These are phyloP conservation scores for Cyphomyrus plagiostoma DNA, from an alignment of 2,113 vertebrate species.

Conservation along the genomic window DNA sequence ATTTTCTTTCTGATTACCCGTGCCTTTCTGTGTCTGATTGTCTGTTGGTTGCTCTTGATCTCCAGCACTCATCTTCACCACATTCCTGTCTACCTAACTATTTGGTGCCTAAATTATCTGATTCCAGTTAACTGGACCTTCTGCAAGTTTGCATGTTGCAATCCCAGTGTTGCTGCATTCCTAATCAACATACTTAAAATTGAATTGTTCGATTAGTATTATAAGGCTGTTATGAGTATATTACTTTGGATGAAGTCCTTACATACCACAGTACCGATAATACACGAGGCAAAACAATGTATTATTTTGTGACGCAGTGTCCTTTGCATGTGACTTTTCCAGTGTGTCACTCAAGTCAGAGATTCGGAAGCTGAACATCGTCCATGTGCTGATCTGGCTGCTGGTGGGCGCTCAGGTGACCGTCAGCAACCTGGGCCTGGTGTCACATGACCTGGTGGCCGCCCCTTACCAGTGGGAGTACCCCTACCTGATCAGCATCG, in stretches of 20 bases:
- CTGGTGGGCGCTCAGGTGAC: conserved; percentile 81
- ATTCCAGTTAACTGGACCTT: background rate
- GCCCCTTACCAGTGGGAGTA: conserved; percentile 96
- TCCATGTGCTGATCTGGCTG: conserved; percentile 77
- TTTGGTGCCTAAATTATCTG: background rate
- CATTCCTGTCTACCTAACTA: background rate
- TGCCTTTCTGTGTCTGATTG: background rate
- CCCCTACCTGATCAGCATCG: conserved; percentile 82
- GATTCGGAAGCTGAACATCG: conserved; percentile 89
- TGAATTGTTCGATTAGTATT: background rate
- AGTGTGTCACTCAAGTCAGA: conserved; percentile 90
- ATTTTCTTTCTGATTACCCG: background rate
- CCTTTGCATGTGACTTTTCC: conserved; percentile 8
- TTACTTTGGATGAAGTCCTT: background rate
- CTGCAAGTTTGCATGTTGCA: background rate
- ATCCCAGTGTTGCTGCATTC: background rate
- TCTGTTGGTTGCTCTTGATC: background rate
- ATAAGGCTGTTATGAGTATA: background rate
- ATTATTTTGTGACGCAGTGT: background rate
- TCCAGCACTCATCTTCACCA: background rate
- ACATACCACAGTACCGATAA: background rate
- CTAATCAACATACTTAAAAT: background rate
- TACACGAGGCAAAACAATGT: background rate
- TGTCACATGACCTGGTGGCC: conserved; percentile 81
- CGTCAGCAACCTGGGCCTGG: conserved; percentile 76